phyloP scores from a whole-genome alignment of 2,888 invertebrate species.

The Drosophila macrothrix region DNA sequence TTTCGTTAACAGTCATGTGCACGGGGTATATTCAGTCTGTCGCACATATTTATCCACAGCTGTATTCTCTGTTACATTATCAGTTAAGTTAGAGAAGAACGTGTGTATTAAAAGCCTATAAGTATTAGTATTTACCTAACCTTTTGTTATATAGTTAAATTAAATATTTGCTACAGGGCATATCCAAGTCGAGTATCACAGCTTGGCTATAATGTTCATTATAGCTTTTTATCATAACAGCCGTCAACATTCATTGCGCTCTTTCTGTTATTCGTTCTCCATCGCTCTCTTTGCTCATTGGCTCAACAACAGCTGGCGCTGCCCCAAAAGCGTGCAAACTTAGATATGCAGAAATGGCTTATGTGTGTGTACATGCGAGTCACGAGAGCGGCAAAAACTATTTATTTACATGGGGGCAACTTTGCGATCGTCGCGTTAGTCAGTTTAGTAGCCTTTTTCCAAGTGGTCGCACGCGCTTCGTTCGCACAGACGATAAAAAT shows the following conservation, averaged over 20 bases:
- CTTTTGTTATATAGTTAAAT: not conserved
- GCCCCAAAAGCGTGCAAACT: constrained; percentile 28
- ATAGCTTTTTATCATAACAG: constrained; percentile 39
- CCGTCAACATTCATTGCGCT: constrained; percentile 15
- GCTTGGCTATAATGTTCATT: constrained; percentile 1
- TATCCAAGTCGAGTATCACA: not conserved
- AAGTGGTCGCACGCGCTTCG: constrained; percentile 28
- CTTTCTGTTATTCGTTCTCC: constrained; percentile 4
- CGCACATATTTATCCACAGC: not conserved
- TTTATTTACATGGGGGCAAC: constrained; percentile 66
- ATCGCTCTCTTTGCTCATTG: constrained; percentile 12
- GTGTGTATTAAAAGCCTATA: not conserved
- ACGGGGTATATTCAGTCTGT: constrained; percentile 11
- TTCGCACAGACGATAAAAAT: constrained; percentile 12
- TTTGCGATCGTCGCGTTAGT: constrained; percentile 59
- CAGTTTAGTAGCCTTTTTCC: constrained; percentile 43
- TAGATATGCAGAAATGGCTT: constrained; percentile 19
- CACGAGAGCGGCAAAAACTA: constrained; percentile 54
- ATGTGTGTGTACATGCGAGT: constrained; percentile 2
- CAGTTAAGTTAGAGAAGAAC: not conserved
- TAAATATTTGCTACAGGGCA: constrained; percentile 14
- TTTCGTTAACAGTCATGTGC: not conserved
- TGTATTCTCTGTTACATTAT: not conserved
- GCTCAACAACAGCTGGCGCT: constrained; percentile 42
- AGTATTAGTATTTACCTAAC: not conserved